Evolutionary conservation across 1,140 invertebrate genomes (phyloP).

Genomic region (Ditylenchus dipsaci): DNA sequence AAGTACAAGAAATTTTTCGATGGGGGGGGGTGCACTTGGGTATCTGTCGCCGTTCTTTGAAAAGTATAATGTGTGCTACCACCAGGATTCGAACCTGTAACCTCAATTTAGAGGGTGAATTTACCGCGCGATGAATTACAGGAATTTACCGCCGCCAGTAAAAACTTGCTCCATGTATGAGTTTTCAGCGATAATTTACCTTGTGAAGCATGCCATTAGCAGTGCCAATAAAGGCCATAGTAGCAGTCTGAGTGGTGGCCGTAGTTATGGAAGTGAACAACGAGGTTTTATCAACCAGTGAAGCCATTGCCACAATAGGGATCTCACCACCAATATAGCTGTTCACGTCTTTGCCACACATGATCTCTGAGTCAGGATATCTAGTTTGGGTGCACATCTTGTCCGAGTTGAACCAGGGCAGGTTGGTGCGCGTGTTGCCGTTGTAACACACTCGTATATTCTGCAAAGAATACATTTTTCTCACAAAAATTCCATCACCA

Average conservation of each 20-base stretch:
- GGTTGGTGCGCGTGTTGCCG: constrained; percentile 46
- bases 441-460: constrained; percentile 54
- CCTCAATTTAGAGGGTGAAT: no score
- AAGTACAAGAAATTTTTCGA: no score
- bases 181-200: no score
- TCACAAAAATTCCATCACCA: no score
- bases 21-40: no score
- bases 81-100: no score
- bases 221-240: constrained; percentile 57
- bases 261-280: constrained; percentile 41
- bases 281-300: constrained; percentile 36
- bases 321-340: constrained; percentile 51
- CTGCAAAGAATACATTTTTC: constrained; percentile 49
- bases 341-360: constrained; percentile 52
- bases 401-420: constrained; percentile 56
- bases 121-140: no score
- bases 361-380: constrained; percentile 45
- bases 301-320: constrained; percentile 38
- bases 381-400: constrained; percentile 44
- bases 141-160: no score
- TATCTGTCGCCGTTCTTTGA: no score
- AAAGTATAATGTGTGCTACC: no score
- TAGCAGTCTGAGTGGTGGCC: constrained; percentile 44
- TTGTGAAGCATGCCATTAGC: constrained; percentile 46
- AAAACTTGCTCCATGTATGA: no score